A percentile compares a stretch with the other conserved stretches of the same genome.
phyloP scores from a whole-genome alignment of 2,888 invertebrate species.

The Apamea anceps region DNA sequence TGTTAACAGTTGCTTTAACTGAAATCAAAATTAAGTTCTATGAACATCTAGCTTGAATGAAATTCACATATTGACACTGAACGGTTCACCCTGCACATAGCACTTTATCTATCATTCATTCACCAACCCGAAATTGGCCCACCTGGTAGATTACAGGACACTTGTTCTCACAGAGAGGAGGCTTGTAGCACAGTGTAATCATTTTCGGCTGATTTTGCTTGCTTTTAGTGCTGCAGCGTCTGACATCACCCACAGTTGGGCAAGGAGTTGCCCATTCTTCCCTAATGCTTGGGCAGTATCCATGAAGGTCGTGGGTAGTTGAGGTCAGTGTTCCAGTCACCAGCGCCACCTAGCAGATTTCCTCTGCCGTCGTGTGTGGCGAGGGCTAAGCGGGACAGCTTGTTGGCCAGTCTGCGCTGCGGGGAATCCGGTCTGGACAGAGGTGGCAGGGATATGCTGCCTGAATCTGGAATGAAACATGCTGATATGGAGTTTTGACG shows the following conservation, averaged over 20 bases:
- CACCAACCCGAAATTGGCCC: too few species aligned
- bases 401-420: conserved; percentile 94
- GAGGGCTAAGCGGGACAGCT: conserved; percentile 95
- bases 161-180: conserved; percentile 18
- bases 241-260: not conserved
- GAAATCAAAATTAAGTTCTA: not conserved
- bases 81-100: not conserved
- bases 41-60: not conserved
- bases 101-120: not conserved
- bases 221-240: not conserved
- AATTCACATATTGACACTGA: not conserved
- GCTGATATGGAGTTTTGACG: not conserved
- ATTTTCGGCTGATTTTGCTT: not conserved
- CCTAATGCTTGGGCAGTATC: conserved; percentile 85
- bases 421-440: conserved; percentile 89
- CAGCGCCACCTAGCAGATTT: conserved; percentile 96
- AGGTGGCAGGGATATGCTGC: conserved; percentile 87
- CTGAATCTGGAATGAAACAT: conserved; percentile 78
- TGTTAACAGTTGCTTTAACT: not conserved
- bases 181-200: not conserved
- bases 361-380: conserved; percentile 98
- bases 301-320: conserved; percentile 82
- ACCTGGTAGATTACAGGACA: too few species aligned
- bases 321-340: conserved; percentile 91
- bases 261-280: not conserved